phyloP scores from a whole-genome alignment of 2,888 invertebrate genomes.

The Masnerella sp. region DNA sequence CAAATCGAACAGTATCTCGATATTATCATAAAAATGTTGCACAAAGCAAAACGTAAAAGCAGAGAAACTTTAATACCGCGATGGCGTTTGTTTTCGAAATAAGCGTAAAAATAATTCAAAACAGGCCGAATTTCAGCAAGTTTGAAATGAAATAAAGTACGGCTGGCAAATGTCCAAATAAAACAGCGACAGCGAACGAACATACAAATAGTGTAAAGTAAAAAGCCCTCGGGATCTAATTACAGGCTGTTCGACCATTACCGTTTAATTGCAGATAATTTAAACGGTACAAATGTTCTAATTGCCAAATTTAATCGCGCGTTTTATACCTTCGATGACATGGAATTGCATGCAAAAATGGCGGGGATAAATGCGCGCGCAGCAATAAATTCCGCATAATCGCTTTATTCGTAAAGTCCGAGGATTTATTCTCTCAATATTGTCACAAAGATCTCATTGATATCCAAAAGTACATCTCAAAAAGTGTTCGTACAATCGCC shows the following conservation, averaged over 20 bases:
- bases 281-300: conserved; percentile 38
- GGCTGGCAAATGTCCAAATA: conserved; percentile 40
- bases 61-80: conserved; percentile 1
- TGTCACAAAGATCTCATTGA: conserved; percentile 20
- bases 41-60: not conserved
- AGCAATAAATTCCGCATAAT: conserved; percentile 22
- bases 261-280: conserved; percentile 50
- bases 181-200: conserved; percentile 16
- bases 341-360: conserved; percentile 1
- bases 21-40: no score
- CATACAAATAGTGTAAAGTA: conserved; percentile 46
- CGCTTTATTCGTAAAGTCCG: conserved; percentile 33
- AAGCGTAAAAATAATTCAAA: conserved; percentile 19
- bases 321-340: conserved; percentile 19
- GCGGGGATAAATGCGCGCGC: not conserved
- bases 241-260: conserved; percentile 43
- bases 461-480: conserved; percentile 27
- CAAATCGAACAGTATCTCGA: no score
- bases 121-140: conserved; percentile 14
- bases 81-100: conserved; percentile 1
- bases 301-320: conserved; percentile 26
- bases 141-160: conserved; percentile 39
- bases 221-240: conserved; percentile 53
- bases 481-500: not conserved
- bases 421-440: conserved; percentile 13